Evolutionary conservation across 92 coral and sea anemone species (phyloP).

Genomic region (Umimayanthus kanabou): DNA sequence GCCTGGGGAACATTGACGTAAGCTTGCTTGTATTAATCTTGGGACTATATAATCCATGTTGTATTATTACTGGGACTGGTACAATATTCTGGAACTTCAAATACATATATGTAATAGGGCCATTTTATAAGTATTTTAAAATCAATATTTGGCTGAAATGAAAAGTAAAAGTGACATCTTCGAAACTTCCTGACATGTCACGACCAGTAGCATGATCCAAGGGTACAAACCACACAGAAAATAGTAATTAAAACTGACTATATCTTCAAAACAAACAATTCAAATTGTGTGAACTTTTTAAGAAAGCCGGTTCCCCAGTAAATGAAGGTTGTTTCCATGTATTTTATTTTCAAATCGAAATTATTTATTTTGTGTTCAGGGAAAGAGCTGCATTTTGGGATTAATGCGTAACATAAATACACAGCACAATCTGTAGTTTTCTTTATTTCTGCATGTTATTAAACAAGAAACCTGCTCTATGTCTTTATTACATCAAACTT

Average conservation of each 20-base stretch:
- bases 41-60: too few species aligned
- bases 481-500: slow-evolving; percentile 2
- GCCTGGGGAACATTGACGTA: background rate
- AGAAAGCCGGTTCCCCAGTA: background rate
- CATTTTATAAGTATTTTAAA: too few species aligned
- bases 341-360: background rate
- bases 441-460: background rate
- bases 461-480: background rate
- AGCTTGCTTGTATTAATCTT: too few species aligned
- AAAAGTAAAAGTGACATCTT: too few species aligned
- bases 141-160: too few species aligned
- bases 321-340: slow-evolving; percentile 4
- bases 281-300: slow-evolving; percentile 1
- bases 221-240: slow-evolving; percentile 7
- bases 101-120: too few species aligned
- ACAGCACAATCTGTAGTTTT: background rate
- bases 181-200: too few species aligned
- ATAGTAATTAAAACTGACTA: background rate
- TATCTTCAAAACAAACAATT: background rate
- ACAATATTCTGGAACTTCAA: too few species aligned
- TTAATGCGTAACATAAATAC: background rate
- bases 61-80: too few species aligned
- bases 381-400: background rate
- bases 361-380: background rate
- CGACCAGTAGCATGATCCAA: slow-evolving; percentile 2